Evolutionary conservation across 2,113 vertebrate genomes (phyloP), one percentile per base, ranked within the genome.

Genomic region (Chaenogobius annularis): DNA sequence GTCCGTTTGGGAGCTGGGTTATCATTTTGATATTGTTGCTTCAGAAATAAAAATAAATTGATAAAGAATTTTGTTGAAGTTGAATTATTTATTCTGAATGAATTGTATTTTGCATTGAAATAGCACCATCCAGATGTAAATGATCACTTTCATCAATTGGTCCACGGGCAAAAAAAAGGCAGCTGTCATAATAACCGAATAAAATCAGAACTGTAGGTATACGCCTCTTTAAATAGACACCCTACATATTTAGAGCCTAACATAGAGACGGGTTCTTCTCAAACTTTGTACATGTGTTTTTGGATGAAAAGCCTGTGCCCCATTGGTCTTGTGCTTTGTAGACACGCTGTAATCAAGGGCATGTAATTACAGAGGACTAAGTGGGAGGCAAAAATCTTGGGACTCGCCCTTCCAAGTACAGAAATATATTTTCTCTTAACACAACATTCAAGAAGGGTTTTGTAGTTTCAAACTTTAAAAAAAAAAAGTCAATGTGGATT

Each of bases 41-140:
- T 92, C 84, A 90, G 89, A 77, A 90, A 90, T 91, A 91, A 83
- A 85, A 89, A 89, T 31, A 59, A 92, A 87, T 80, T 81, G 92
- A 92, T 91, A 91, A 90, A 92, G 82, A 91, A 65, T 87, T 88
- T 87, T 90, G 19, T 7, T 20, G n/a, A 20, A 10, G 19, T 20
- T 55, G 3, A 15, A 62, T 62, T 46, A 35, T 26, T 37, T 63
- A 23, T 23, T 22, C 6, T 63, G 13, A 17, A 5, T 63, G 19
- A 17, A 23, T 13, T 15, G 19, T 15, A 64, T 44, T 20, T 40
- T 64, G 22, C 26, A 35, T 14, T 31, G 14, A 35, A 61, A 5
- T 14, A 13, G 35, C 31, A 10, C 35, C 61, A 10, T 35, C n/a
- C 31, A 43, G 1, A 54, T 65, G 48, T 35, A 43, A 72, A 73